Percentiles rank a stretch among this genome's conserved stretches.
These are phyloP conservation scores for Myodes glareolus DNA, from an alignment of 2,113 vertebrate species.

Conservation along the genomic window DNA sequence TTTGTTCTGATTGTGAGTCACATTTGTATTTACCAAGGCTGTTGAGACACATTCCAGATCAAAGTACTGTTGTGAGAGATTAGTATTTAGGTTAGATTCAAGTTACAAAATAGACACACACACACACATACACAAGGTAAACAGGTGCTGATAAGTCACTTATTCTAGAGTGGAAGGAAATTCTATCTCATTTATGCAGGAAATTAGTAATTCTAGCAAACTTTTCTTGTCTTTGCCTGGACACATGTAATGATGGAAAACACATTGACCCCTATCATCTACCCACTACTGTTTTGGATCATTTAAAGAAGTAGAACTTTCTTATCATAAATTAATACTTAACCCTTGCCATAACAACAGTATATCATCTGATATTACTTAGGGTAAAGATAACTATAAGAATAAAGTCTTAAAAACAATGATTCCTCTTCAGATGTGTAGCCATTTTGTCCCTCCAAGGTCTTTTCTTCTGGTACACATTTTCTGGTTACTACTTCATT, in stretches of 20 bases:
- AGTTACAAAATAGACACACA: neutral
- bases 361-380: neutral
- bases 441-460: neutral
- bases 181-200: neutral
- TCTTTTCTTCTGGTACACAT: neutral
- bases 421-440: neutral
- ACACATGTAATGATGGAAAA: neutral
- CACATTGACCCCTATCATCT: neutral
- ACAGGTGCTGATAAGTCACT: neutral
- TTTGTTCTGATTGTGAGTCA: slow-evolving; percentile 37
- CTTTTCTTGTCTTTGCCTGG: slow-evolving; percentile 17
- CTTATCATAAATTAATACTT: neutral
- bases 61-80: neutral
- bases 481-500: slow-evolving; percentile 24
- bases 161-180: neutral
- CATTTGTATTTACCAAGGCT: neutral
- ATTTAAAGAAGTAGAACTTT: neutral
- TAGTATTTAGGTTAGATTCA: neutral
- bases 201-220: neutral
- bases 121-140: neutral
- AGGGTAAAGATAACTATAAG: slow-evolving; percentile 6
- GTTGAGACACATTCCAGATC: slow-evolving; percentile 30
- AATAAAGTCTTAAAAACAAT: neutral
- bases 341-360: neutral
- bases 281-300: neutral